These are phyloP conservation scores for Panorpa germanica DNA, from an alignment of 2,888 invertebrate genomes.

Conservation along the genomic window DNA sequence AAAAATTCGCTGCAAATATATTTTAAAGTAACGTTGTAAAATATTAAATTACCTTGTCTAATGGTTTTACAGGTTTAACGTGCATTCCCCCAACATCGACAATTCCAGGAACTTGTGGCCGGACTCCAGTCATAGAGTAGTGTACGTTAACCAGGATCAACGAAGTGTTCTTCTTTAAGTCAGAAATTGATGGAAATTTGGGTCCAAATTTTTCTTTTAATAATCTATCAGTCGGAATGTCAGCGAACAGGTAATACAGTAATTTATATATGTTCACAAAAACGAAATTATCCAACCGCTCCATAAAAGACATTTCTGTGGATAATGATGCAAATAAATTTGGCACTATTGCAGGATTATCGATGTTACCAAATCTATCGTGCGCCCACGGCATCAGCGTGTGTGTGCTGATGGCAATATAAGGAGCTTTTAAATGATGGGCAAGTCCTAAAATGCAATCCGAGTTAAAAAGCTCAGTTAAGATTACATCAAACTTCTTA, in stretches of 20 bases:
- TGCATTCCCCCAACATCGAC: conserved; percentile 45
- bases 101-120: conserved; percentile 33
- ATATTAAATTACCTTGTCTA: conserved; percentile 29
- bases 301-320: conserved; percentile 29
- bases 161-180: conserved; percentile 32
- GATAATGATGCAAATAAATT: conserved; percentile 30
- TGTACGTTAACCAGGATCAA: conserved; percentile 41
- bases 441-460: conserved; percentile 40
- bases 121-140: conserved; percentile 35
- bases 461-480: conserved; percentile 36
- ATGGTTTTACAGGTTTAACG: conserved; percentile 24
- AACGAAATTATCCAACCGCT: too few species aligned
- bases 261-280: too few species aligned
- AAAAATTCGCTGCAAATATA: conserved; percentile 9
- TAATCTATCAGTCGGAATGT: too few species aligned
- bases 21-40: conserved; percentile 9
- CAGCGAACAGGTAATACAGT: too few species aligned
- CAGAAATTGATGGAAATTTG: conserved; percentile 30
- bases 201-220: too few species aligned
- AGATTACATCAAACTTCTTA: conserved; percentile 38
- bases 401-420: conserved; percentile 33
- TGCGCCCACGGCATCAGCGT: conserved; percentile 34
- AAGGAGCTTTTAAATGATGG: conserved; percentile 31
- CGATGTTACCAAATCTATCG: conserved; percentile 31
- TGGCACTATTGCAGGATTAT: conserved; percentile 37